These are phyloP conservation scores for Scelioninae gen. 1 DNA, from an alignment of 2,888 invertebrate species.

Conservation along the genomic window DNA sequence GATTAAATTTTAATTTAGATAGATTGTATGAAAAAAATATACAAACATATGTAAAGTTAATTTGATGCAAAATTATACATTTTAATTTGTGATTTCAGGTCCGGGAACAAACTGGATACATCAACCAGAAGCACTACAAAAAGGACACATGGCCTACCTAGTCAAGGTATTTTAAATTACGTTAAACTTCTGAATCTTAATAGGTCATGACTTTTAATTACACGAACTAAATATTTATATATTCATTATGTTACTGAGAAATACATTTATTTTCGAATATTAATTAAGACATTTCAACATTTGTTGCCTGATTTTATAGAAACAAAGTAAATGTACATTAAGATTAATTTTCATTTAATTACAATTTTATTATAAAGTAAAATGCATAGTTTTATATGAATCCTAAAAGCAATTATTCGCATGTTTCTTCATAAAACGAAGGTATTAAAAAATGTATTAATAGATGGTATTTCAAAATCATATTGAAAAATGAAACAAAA, in stretches of 20 bases:
- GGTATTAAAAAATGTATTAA: background rate
- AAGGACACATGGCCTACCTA: slow-evolving; percentile 98
- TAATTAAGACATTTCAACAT: background rate
- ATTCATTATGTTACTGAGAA: background rate
- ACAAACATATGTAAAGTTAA: background rate
- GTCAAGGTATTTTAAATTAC: slow-evolving; percentile 90
- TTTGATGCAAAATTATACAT: background rate
- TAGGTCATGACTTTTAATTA: background rate
- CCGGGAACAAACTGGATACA: slow-evolving; percentile 93
- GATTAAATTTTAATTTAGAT: no score
- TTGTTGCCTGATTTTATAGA: background rate
- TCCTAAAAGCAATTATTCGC: slow-evolving; percentile 8
- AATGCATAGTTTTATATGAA: background rate
- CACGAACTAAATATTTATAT: background rate
- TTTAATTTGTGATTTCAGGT: slow-evolving; percentile 77
- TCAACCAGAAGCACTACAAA: slow-evolving; percentile 95
- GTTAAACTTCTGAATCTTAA: slow-evolving; percentile 5
- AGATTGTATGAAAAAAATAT: no score
- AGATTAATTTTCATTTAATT: background rate
- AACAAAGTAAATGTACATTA: background rate
- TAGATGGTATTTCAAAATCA: background rate
- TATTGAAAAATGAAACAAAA: no score
- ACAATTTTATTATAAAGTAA: slow-evolving; percentile 1
- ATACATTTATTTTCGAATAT: background rate
- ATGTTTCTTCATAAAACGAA: background rate